Conservation (phyloP, 2,888 invertebrate genomes). For the Ichneumoninae sp. region DNA sequence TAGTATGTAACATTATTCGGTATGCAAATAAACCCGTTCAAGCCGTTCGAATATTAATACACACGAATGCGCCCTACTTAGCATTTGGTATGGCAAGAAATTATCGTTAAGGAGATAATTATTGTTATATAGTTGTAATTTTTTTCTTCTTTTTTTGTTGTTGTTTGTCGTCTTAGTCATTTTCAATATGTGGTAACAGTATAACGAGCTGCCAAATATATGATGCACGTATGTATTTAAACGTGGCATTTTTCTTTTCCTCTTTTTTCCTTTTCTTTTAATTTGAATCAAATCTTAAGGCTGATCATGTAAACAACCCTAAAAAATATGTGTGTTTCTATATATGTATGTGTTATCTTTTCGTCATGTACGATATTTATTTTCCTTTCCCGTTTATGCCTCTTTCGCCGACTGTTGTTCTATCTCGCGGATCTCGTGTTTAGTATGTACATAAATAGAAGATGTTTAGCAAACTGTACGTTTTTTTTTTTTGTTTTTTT, state of each 20-base stretch:
- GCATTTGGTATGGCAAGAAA: slow-evolving; percentile 82
- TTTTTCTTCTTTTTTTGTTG: slow-evolving; percentile 13
- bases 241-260: slow-evolving; percentile 67
- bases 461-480: slow-evolving; percentile 81
- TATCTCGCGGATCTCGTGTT: slow-evolving; percentile 69
- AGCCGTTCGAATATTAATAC: slow-evolving; percentile 70
- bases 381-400: slow-evolving; percentile 10
- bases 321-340: slow-evolving; percentile 84
- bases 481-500: slow-evolving; percentile 64
- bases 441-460: slow-evolving; percentile 79
- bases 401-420: slow-evolving; percentile 41
- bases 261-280: slow-evolving; percentile 69
- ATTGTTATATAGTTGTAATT: slow-evolving; percentile 50
- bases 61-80: slow-evolving; percentile 76
- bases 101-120: slow-evolving; percentile 66
- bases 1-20: slow-evolving; percentile 54
- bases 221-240: slow-evolving; percentile 71
- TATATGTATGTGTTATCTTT: slow-evolving; percentile 78
- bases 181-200: slow-evolving; percentile 67
- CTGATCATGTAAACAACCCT: slow-evolving; percentile 84
- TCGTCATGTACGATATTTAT: slow-evolving; percentile 47
- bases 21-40: slow-evolving; percentile 67
- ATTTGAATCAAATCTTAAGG: slow-evolving; percentile 82
- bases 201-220: slow-evolving; percentile 76
- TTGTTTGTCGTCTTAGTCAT: slow-evolving; percentile 28